phyloP scores from a whole-genome alignment of 2,888 invertebrate species.

The Aleiodes testaceus region DNA sequence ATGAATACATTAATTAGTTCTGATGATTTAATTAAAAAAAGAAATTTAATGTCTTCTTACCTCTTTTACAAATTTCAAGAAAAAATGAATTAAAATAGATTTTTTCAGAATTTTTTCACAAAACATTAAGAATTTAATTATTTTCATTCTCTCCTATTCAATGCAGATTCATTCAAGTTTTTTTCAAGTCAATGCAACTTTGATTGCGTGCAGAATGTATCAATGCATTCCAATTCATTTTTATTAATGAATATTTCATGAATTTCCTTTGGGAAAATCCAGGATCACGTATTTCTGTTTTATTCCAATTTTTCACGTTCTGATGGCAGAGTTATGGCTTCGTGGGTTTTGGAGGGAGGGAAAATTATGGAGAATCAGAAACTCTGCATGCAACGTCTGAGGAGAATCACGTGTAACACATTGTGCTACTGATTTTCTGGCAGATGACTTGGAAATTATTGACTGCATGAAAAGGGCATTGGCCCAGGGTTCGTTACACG shows the following conservation, averaged over 20 bases:
- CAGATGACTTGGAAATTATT: neutral
- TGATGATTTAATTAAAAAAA: too few species aligned
- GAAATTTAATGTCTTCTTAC: too few species aligned
- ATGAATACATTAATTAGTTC: neutral
- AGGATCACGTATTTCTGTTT: neutral
- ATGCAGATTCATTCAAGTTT: too few species aligned
- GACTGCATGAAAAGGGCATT: neutral
- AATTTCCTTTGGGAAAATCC: neutral
- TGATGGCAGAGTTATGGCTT: neutral
- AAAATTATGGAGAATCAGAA: slow-evolving; percentile 1
- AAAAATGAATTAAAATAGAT: too few species aligned
- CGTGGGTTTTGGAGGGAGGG: neutral
- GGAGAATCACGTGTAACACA: neutral
- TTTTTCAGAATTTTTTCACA: too few species aligned
- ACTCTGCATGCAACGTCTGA: slow-evolving; percentile 20
- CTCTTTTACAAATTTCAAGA: too few species aligned
- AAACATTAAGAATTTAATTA: too few species aligned
- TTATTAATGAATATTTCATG: too few species aligned
- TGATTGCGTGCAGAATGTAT: too few species aligned
- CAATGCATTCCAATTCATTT: too few species aligned
- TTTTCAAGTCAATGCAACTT: too few species aligned
- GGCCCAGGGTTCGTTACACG: neutral
- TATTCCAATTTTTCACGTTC: neutral
- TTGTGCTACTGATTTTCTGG: neutral
- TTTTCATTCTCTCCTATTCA: too few species aligned